A percentile compares a stretch with the other conserved stretches of the same genome.
Conservation (phyloP, 1,140 invertebrate species). For the Monomorium pharaonis region DNA sequence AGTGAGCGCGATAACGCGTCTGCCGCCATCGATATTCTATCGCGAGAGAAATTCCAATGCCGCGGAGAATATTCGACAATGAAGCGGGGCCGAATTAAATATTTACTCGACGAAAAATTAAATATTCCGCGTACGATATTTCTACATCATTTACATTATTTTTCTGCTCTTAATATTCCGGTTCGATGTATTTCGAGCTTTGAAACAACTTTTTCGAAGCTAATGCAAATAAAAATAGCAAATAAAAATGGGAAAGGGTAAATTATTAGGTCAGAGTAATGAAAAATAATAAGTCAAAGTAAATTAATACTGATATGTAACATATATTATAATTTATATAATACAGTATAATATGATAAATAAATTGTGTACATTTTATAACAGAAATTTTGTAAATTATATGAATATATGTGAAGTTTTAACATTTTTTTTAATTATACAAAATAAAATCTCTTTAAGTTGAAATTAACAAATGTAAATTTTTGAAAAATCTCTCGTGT, state of each 20-base stretch:
- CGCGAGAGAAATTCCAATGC: conserved; percentile 21
- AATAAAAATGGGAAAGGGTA: neutral
- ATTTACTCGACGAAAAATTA: conserved; percentile 1
- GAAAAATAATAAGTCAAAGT: neutral
- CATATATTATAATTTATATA: neutral
- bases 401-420: neutral
- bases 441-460: neutral
- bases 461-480: neutral
- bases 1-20: conserved; percentile 3
- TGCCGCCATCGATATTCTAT: neutral
- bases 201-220: neutral
- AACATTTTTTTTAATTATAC: neutral
- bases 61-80: neutral
- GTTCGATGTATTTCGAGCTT: neutral
- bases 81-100: neutral
- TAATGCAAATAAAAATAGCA: neutral
- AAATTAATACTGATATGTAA: neutral
- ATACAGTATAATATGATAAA: neutral
- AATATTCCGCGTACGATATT: neutral
- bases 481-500: too few relatives aligned
- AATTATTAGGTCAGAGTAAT: neutral
- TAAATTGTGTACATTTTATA: neutral
- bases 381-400: neutral
- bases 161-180: neutral
- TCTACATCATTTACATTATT: neutral